Conservation (phyloP, 1,140 invertebrate species). For the Calliphora vicina region DNA sequence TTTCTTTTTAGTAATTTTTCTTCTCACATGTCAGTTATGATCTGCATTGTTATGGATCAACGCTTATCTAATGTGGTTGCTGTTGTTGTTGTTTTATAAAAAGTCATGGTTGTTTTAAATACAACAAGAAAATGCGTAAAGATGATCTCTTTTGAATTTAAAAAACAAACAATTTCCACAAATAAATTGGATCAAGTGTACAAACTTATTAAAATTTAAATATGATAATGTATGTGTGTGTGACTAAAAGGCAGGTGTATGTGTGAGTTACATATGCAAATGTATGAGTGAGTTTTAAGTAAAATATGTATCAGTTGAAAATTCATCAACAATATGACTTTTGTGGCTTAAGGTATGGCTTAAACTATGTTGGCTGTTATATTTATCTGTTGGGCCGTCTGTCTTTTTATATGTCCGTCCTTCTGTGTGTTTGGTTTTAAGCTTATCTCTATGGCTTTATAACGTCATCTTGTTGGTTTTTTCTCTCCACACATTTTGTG, state of each 20-base stretch:
- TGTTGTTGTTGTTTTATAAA: not conserved
- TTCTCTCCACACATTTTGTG: not conserved
- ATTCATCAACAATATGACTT: not conserved
- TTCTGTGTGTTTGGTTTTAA: not conserved
- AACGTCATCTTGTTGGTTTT: constrained; percentile 17
- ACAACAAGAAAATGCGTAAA: constrained; percentile 15
- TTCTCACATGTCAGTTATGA: constrained; percentile 6
- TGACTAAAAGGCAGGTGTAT: not conserved
- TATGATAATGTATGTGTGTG: not conserved
- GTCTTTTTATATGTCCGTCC: not conserved
- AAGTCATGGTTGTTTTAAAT: not conserved
- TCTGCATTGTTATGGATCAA: constrained; percentile 25
- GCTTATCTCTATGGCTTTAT: constrained; percentile 29
- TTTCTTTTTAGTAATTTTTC: not conserved
- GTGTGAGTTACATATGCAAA: not conserved
- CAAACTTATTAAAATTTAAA: not conserved
- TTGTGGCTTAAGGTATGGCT: constrained; percentile 15
- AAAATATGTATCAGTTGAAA: not conserved
- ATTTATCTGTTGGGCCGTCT: not conserved
- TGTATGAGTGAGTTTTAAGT: not conserved
- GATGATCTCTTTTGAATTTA: constrained; percentile 27
- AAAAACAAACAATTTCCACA: not conserved
- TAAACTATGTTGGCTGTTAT: not conserved
- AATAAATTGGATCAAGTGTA: constrained; percentile 25
- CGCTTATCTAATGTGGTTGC: not conserved